Evolutionary conservation across 2,113 vertebrate genomes (phyloP), one percentile per base, ranked within the genome.

Genomic region (Meles meles): DNA sequence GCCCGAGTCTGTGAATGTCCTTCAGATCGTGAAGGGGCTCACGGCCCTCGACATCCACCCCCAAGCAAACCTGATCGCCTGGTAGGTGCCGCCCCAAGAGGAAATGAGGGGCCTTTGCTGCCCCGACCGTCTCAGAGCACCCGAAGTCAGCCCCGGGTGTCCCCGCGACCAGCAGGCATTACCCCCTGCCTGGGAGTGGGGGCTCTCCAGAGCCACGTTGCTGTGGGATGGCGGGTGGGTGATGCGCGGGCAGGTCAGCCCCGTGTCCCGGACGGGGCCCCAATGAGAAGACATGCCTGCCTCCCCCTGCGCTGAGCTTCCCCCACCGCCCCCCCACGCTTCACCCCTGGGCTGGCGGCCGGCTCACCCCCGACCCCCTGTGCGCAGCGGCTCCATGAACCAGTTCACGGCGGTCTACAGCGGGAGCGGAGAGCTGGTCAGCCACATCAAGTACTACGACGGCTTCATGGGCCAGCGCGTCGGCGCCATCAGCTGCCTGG

Each of bases 391-490:
- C 96, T 99, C 99, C 3, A 99, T 99, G 99, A 99, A 99, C 97
- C 99, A 99, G 99, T 99, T 99, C 99, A 99, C 99, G 0, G 99
- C 99, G 0, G 99, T 99, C 97, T 99, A 99, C 99, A 99, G 99
- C 0, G 98, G 99, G 0, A 99, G 98, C 0, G 99, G 99, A 1
- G 99, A 99, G 74, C 99, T 99, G 86, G 99, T 99, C 99, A 99
- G 99, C 99, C 99, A 99, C 96, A 99, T 99, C 97, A 99, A 99
- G 72, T 99, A 99, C 99, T 99, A 99, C 0, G 99, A 99, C 6
- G 99, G 99, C 39, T 99, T 99, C 98, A 99, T 99, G 99, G 99
- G 99, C 14, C 99, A 99, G 25, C 98, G 99, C 77, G 99, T 99
- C 0, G 99, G 99, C 6, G 99, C 99, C 98, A 99, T 99, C 99